These are phyloP conservation scores for Rhea americana DNA, from an alignment of 2,113 vertebrate species.

Conservation along the genomic window DNA sequence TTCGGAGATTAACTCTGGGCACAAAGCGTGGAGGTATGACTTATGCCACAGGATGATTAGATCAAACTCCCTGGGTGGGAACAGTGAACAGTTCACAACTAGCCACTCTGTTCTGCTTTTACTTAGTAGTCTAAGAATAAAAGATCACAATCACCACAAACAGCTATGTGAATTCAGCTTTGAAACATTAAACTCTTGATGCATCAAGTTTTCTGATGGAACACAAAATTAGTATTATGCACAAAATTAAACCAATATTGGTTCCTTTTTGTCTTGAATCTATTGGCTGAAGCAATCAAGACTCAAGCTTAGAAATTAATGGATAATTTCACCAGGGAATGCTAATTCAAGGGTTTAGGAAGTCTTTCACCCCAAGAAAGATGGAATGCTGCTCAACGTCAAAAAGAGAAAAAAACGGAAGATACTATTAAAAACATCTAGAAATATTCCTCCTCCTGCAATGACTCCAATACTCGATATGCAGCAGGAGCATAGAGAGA, in stretches of 20 bases:
- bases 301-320: not conserved
- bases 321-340: not conserved
- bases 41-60: not conserved
- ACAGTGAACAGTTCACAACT: slow-evolving; percentile 22
- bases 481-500: not conserved
- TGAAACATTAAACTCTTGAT: not conserved
- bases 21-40: not conserved
- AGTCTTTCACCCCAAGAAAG: not conserved
- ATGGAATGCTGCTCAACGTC: not conserved
- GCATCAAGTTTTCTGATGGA: not conserved
- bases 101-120: slow-evolving; percentile 35
- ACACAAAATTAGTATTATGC: not conserved
- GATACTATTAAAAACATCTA: not conserved
- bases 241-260: slow-evolving; percentile 47
- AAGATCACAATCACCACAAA: slow-evolving; percentile 23
- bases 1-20: not conserved
- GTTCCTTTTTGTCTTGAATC: slow-evolving; percentile 14
- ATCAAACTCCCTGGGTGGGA: slow-evolving; percentile 45
- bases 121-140: slow-evolving; percentile 12
- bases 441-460: not conserved
- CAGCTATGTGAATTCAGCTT: not conserved
- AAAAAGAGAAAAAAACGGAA: not conserved
- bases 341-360: not conserved
- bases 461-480: not conserved
- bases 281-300: not conserved